Evolutionary conservation across 1,140 invertebrate genomes (phyloP), one percentile per base, ranked within the genome.

Genomic region (Saccostrea echinata): DNA sequence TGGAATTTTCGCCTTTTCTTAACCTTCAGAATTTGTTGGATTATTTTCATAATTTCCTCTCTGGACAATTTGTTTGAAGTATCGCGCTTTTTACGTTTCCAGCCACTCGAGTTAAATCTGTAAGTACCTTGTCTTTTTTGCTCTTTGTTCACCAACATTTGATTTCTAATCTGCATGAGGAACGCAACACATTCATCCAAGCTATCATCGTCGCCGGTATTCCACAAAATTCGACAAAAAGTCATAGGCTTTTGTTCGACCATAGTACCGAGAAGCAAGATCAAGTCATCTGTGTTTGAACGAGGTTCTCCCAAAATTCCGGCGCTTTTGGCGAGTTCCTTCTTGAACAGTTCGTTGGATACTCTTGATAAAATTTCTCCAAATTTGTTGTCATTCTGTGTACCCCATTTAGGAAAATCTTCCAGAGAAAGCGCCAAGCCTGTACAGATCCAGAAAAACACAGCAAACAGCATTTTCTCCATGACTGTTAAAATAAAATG

Each of bases 391-490:
- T 30, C 68, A 33, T 76, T 76, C 27, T 76, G 68, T 30, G 27
- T 30, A 30, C 68, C 68, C 68, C 68, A 76, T 76, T 76, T 76
- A 13, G 68, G 68, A 76, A 76, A 76, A 30, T 76, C 68, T 76
- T 76, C 68, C 11, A 76, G 16, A 33, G 68, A 76, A 16, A 76
- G 13, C 30, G 33, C 68, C 12, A 33, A 76, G 1, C 68, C 68
- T 11, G 30, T 33, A 30, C 68, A 76, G 27, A 76, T 33, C 68
- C 30, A 76, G 1, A 76, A 16, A 16, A 76, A 33, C 27, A 30
- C 12, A 35, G 68, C 68, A 30, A 76, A 76, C 8, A 76, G 68
- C 68, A 76, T 76, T 76, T 30, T 76, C 18, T 76, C 68, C 68
- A 76, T 76, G 27, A 30, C 27, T 76, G 24, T 8, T 16, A 30